phyloP scores from a whole-genome alignment of 2,888 invertebrate species.

The Cryptocheilus praepositus region DNA sequence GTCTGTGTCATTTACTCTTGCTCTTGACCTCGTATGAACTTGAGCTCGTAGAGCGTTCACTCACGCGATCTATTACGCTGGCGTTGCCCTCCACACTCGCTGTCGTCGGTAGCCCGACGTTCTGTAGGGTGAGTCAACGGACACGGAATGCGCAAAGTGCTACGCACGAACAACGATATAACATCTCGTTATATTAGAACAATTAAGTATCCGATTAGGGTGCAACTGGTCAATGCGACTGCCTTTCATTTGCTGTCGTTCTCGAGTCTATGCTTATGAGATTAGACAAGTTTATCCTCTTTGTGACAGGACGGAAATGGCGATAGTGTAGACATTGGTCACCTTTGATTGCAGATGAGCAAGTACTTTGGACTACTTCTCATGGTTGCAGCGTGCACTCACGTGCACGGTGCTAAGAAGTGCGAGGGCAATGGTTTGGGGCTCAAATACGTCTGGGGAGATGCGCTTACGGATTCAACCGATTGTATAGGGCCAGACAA shows the following conservation, averaged over 20 bases:
- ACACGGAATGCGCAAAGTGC: no score
- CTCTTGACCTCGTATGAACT: slow-evolving; percentile 57
- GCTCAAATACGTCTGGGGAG: slow-evolving; percentile 91
- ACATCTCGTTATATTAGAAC: no score
- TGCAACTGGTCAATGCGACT: no score
- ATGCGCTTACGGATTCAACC: slow-evolving; percentile 85
- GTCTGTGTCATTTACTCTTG: slow-evolving; percentile 49
- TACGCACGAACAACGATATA: no score
- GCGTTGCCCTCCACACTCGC: slow-evolving; percentile 19
- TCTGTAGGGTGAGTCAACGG: no score
- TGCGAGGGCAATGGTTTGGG: slow-evolving; percentile 80
- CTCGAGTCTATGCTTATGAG: no score
- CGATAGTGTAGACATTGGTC: no score
- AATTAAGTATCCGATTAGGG: no score
- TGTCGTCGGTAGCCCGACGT: not conserved
- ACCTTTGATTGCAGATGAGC: slow-evolving; percentile 56
- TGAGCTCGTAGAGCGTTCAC: slow-evolving; percentile 37
- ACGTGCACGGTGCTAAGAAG: slow-evolving; percentile 64
- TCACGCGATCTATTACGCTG: slow-evolving; percentile 3
- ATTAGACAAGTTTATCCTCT: no score
- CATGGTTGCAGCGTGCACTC: slow-evolving; percentile 50
- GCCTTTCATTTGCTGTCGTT: no score
- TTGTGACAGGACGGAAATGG: no score
- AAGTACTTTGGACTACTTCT: slow-evolving; percentile 61
- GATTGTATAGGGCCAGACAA: slow-evolving; percentile 91